Conservation (phyloP, 1,140 invertebrate species). For the Leptinotarsa texana region DNA sequence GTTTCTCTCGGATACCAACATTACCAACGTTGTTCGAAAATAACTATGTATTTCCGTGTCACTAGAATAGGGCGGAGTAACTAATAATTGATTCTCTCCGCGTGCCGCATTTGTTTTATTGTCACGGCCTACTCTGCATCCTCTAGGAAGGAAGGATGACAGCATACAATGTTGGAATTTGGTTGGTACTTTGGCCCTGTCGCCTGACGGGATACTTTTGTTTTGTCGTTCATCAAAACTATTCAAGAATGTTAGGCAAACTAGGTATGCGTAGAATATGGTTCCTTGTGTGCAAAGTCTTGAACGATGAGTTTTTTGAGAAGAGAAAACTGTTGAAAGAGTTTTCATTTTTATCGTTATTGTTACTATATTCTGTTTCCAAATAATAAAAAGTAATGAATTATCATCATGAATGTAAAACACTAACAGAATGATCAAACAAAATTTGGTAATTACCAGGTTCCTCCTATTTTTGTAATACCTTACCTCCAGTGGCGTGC, state of each 20-base stretch:
- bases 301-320: too few relatives aligned
- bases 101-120: conserved; percentile 14
- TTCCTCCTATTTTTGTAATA: too few relatives aligned
- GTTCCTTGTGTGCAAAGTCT: neutral
- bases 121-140: conserved; percentile 8
- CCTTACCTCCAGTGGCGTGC: too few relatives aligned
- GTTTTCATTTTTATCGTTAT: too few relatives aligned
- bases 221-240: neutral
- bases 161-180: conserved; percentile 1
- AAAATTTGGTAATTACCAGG: too few relatives aligned
- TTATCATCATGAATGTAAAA: too few relatives aligned
- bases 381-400: too few relatives aligned
- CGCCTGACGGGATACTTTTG: neutral
- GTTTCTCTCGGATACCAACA: neutral
- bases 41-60: conserved; percentile 7
- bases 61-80: neutral
- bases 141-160: conserved; percentile 12
- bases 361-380: too few relatives aligned
- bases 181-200: neutral
- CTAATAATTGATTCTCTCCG: conserved; percentile 11
- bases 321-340: too few relatives aligned
- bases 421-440: too few relatives aligned
- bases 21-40: neutral
- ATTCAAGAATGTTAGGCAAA: neutral
- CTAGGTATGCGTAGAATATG: neutral